Evolutionary conservation across 53 echinoderm and acorn worm species (phyloP).

Genomic region (Mesocentrotus franciscanus): DNA sequence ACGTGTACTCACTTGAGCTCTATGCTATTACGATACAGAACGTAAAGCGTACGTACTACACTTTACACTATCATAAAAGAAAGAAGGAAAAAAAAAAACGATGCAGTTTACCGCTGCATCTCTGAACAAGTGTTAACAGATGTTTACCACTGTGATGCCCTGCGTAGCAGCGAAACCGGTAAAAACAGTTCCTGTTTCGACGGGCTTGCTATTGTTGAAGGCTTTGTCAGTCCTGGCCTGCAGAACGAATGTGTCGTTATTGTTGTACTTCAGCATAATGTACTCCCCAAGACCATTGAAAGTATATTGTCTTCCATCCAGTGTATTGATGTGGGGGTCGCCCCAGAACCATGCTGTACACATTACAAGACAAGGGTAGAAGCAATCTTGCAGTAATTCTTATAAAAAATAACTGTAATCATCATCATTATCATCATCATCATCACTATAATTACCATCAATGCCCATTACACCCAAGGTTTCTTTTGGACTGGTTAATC

Average conservation of each 20-base stretch:
- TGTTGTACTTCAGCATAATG: constrained; percentile 26
- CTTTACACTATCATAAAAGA: no score
- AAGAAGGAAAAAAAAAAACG: no score
- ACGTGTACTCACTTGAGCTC: no score
- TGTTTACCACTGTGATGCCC: not conserved
- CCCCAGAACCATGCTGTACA: constrained; percentile 9
- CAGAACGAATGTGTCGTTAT: constrained; percentile 9
- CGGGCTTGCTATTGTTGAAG: not conserved
- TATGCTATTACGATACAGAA: no score
- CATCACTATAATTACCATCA: no score
- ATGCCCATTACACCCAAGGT: no score
- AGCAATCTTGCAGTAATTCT: no score
- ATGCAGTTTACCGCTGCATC: no score
- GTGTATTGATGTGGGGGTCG: constrained; percentile 51
- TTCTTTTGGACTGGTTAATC: no score
- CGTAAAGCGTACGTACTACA: no score
- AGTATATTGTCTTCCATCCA: constrained; percentile 25
- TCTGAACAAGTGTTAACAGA: not conserved
- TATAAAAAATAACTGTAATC: no score
- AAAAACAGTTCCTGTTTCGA: constrained; percentile 58
- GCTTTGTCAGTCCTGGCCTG: constrained; percentile 44
- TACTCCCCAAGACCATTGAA: constrained; percentile 59
- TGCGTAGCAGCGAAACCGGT: constrained; percentile 49
- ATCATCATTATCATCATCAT: no score
- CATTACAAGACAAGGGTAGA: not conserved